These are phyloP conservation scores for Bettongia penicillata DNA, from an alignment of 2,113 vertebrate species.

Conservation along the genomic window DNA sequence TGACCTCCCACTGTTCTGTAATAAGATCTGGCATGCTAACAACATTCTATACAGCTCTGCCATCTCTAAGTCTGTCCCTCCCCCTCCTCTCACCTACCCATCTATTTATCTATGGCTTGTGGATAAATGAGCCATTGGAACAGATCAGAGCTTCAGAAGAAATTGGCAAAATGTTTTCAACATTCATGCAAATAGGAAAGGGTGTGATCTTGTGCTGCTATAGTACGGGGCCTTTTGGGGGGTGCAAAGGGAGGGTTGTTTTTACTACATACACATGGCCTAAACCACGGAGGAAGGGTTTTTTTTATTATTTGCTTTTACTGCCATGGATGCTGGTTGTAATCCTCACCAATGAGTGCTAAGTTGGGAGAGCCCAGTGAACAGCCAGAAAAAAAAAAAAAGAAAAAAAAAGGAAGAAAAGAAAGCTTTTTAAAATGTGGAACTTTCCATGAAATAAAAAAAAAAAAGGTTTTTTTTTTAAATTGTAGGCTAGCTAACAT, in stretches of 20 bases:
- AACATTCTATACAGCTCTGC: conserved; percentile 87
- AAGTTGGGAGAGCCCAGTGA: conserved; percentile 19
- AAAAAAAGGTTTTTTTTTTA: neutral
- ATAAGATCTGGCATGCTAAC: conserved; percentile 93
- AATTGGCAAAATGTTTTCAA: conserved; percentile 54
- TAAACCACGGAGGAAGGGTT: neutral
- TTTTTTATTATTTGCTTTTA: conserved; percentile 50
- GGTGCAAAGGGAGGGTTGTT: neutral
- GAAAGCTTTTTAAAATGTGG: conserved; percentile 15
- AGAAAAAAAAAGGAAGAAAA: neutral
- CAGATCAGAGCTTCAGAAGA: neutral
- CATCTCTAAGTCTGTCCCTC: conserved; percentile 80
- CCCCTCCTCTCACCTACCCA: conserved; percentile 46
- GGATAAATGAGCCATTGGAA: conserved; percentile 53
- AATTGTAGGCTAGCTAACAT: conserved; percentile 17
- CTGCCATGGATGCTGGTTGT: conserved; percentile 10
- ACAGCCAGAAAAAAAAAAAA: neutral
- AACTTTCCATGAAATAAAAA: conserved; percentile 4
- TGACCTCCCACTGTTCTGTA: conserved; percentile 90
- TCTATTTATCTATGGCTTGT: conserved; percentile 71
- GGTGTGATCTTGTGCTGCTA: neutral
- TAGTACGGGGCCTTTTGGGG: conserved; percentile 21
- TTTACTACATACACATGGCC: neutral
- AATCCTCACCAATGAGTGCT: neutral
- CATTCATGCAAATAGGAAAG: conserved; percentile 40